Base-by-base conservation (phyloP, 2,888 invertebrate species). In the Lacanobia wlatinum region DNA sequence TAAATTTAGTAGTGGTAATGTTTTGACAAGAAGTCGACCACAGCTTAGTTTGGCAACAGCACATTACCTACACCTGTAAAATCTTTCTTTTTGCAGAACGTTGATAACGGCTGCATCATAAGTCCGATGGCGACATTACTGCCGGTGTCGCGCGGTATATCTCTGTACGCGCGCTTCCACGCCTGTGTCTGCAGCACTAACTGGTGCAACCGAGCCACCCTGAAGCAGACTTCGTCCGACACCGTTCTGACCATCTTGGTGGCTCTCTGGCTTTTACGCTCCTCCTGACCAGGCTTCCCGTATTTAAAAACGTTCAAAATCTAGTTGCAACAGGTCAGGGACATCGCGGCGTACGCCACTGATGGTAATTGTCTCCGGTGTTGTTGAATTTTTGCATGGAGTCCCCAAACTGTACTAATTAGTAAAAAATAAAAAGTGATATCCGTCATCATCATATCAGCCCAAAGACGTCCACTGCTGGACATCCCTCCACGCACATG, bases 161-260 rank as follows among this genome's bases (percentile, higher is more conserved):
- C 95, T 0, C 87, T 95, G 18, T 95, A 89, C 84, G 93, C 94
- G 1, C 89, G 95, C 1, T 93, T 94, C 86, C 93, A 94, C 78
- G 94, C 92, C 2, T 95, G 95, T 86, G 95, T 95, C 9, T 95
- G 95, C 66, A 89, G 87, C 0, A 90, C 91, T 0, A 90, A 81
- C 64, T 93, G 93, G 90, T 95, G 95, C 79, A 95, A 95, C 52
- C 18, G n/a, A 16, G 78, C 78, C 1, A 46, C 52, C 10, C 28
- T 34, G 10, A 10, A 38, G 16, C 12, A 40, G 16, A 1, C 16
- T 1, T 61, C 59, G 14, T 34, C 28, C 21, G 84, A 7, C 14
- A 46, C 18, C 12, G 1, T 58, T 8, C 12, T 23, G 12, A 40
- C 52, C 16, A 46, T 50, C 3, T 10, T 40, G 38, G 55, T 80